A percentile compares a stretch with the other conserved stretches of the same genome.
Conservation (phyloP, 2,113 vertebrate species). For the Aegotheles bennettii region DNA sequence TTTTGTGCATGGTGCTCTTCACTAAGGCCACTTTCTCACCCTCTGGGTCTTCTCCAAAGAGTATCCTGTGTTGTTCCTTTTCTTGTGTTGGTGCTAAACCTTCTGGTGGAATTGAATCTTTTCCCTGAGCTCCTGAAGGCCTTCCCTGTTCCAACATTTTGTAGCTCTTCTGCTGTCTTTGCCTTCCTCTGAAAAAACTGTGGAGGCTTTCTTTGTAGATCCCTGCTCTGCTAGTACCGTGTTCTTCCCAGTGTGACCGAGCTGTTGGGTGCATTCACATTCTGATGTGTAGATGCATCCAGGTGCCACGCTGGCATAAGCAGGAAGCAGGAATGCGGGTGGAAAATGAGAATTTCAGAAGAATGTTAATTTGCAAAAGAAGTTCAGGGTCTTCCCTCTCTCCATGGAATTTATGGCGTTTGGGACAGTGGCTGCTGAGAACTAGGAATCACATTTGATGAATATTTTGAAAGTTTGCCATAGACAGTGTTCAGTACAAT, state of each 20-base stretch:
- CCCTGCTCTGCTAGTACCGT: not conserved
- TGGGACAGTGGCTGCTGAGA: not conserved
- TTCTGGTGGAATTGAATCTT: not conserved
- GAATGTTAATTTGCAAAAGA: not conserved
- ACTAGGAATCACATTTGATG: not conserved
- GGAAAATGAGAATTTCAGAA: not conserved
- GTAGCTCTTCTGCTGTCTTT: not conserved
- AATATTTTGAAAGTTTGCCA: not conserved
- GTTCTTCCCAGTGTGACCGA: not conserved
- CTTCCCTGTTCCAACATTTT: not conserved
- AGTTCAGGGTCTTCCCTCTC: not conserved
- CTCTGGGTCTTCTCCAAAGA: not conserved
- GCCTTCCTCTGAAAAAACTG: not conserved
- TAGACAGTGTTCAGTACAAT: not conserved
- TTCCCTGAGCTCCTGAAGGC: not conserved
- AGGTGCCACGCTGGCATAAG: not conserved
- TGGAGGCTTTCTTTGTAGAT: not conserved
- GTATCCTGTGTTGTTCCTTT: not conserved
- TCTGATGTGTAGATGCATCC: not conserved
- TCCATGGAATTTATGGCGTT: not conserved
- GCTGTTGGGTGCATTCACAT: not conserved
- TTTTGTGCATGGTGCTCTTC: not conserved
- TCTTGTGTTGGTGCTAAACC: not conserved
- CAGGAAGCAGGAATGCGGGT: not conserved
- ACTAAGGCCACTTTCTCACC: not conserved